Evolutionary conservation across 2,888 invertebrate species (phyloP).

Genomic region (Tetanocera ferruginea): DNA sequence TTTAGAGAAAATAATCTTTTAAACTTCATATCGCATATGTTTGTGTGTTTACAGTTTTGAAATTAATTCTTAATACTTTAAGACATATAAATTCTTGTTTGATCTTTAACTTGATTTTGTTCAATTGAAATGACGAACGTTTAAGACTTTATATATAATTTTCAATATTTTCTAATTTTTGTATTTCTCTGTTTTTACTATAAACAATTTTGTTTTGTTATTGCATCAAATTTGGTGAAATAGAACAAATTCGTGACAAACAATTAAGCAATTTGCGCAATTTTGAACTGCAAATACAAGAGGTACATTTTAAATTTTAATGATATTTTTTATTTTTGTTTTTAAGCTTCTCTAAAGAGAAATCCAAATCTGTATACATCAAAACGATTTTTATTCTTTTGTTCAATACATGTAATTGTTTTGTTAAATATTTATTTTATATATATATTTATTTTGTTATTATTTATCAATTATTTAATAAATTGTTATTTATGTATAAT

Average conservation of each 20-base stretch:
- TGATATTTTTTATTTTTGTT: slow-evolving; percentile 12
- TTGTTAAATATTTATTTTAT: slow-evolving; percentile 21
- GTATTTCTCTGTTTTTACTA: background rate
- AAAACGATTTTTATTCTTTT: background rate
- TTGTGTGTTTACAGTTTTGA: slow-evolving; percentile 12
- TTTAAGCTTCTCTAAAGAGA: background rate
- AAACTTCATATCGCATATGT: slow-evolving; percentile 21
- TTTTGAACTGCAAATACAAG: slow-evolving; percentile 69
- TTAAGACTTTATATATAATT: slow-evolving; percentile 3
- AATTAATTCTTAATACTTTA: slow-evolving; percentile 23
- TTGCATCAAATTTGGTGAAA: slow-evolving; percentile 25
- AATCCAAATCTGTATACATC: background rate
- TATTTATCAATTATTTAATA: slow-evolving; percentile 22
- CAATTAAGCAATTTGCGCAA: slow-evolving; percentile 55
- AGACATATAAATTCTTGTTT: slow-evolving; percentile 44
- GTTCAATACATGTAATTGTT: background rate
- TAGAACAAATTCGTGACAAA: slow-evolving; percentile 26
- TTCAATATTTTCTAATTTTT: background rate
- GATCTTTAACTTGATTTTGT: slow-evolving; percentile 42
- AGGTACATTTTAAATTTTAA: slow-evolving; percentile 61
- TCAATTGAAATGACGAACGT: background rate
- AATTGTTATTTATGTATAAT: slow-evolving; percentile 13
- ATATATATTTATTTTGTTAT: slow-evolving; percentile 11
- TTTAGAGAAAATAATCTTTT: slow-evolving; percentile 23
- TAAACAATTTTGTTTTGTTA: slow-evolving; percentile 38